These are phyloP conservation scores for Geodia barretti DNA, from an alignment of 37 sponge, comb jelly and placozoan species.

Conservation along the genomic window DNA sequence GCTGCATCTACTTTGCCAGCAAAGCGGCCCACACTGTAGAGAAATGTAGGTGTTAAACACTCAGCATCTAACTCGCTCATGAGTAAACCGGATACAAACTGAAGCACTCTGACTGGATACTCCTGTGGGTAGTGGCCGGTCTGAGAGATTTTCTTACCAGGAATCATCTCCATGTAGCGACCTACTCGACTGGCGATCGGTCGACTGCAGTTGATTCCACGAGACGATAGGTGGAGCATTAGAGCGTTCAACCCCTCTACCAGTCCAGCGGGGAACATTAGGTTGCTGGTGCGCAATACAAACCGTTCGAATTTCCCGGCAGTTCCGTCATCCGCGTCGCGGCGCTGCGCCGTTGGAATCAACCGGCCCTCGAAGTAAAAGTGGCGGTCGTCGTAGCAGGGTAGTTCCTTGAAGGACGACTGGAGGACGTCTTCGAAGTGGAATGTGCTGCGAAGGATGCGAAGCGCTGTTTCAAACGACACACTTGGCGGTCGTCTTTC, in stretches of 20 bases:
- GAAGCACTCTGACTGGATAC: slow-evolving; percentile 28
- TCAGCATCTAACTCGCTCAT: neutral
- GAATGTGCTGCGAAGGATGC: neutral
- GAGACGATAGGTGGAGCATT: slow-evolving; percentile 6
- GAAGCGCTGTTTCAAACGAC: neutral
- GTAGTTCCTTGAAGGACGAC: slow-evolving; percentile 10
- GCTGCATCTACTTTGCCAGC: slow-evolving; percentile 20
- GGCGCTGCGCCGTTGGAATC: too few relatives aligned
- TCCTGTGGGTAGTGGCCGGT: neutral
- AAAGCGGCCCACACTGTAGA: slow-evolving; percentile 17
- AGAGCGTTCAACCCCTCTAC: slow-evolving; percentile 24
- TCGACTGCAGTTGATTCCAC: slow-evolving; percentile 10
- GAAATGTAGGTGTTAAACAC: neutral
- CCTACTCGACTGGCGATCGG: slow-evolving; percentile 2
- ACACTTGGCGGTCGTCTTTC: neutral
- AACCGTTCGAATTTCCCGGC: neutral
- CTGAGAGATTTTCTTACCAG: too few relatives aligned
- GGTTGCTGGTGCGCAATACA: neutral
- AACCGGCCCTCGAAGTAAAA: slow-evolving; percentile 38
- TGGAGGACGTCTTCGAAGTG: slow-evolving; percentile 6
- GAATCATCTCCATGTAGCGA: neutral
- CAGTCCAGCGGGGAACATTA: slow-evolving; percentile 1
- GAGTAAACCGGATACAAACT: slow-evolving; percentile 16
- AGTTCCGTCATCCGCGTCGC: neutral
- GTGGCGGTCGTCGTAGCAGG: slow-evolving; percentile 55